Evolutionary conservation across 2,888 invertebrate genomes (phyloP), one percentile per base, ranked within the genome.

Genomic region (Coelinius sp.): DNA sequence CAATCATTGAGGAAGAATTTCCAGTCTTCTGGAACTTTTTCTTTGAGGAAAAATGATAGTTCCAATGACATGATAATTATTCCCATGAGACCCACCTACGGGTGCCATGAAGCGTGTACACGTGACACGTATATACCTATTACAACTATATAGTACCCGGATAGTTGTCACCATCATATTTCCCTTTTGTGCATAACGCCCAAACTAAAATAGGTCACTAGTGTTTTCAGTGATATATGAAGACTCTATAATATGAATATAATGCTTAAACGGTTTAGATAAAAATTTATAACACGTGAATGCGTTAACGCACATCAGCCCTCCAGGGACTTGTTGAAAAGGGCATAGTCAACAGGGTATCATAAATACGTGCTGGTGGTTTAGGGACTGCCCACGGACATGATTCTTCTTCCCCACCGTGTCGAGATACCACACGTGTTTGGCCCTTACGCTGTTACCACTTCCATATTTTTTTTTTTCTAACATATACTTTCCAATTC

Each of bases 341-440:
- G 83, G 83, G 82, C 82, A 79, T 72, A 27, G 71, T 72, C 82
- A 80, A 76, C 83, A 83, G 83, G 82, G 75, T 77, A 74, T 75
- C 81, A 83, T 78, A 78, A 82, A 70, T 35, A 24, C 38, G 22
- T 71, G 77, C 73, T 79, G 79, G 82, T 80, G 49, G 74, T 78
- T 80, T 81, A 81, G 83, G 83, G 80, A 73, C 74, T 62, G 64
- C 68, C 73, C 63, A 27, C 63, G 62, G 56, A 53, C 64, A 66
- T 67, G 53, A 67, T 71, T 62, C 53, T 46, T 65, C 49, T 14
- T 67, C 65, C 62, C 49, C 46, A 71, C 52, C 24, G 17, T 20
- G 65, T 25, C 59, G 17, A n/a, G 22, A 66, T 49, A 49, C 14
- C 10, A n/a, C 8, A 25, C 27, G 20, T 24, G 52, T 8, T 49